Evolutionary conservation across 2,113 vertebrate species (phyloP).

Genomic region (Crotalus viridis): DNA sequence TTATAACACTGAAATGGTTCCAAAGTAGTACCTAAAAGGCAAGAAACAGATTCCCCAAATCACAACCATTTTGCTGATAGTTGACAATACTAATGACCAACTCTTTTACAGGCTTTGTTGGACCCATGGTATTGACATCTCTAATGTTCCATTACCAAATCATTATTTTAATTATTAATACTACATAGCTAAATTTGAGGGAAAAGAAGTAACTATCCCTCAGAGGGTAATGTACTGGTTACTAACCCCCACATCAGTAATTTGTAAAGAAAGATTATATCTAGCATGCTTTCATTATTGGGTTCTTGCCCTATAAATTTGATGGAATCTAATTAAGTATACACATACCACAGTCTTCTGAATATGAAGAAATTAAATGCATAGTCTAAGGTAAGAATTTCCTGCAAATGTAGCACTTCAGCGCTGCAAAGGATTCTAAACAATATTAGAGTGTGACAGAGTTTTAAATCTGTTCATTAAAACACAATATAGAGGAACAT

Average conservation of each 20-base stretch:
- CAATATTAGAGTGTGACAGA: constrained; percentile 49
- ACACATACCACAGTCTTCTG: constrained; percentile 34
- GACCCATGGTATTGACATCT: constrained; percentile 27
- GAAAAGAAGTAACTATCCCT: constrained; percentile 38
- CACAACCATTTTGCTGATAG: constrained; percentile 24
- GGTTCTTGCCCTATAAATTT: constrained; percentile 51
- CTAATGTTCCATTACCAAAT: neutral
- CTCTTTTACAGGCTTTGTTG: neutral
- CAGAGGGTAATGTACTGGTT: constrained; percentile 27
- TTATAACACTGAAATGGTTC: neutral
- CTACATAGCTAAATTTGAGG: constrained; percentile 31
- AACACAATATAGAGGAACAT: constrained; percentile 49
- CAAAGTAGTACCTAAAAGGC: neutral
- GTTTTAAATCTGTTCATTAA: constrained; percentile 48
- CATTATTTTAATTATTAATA: constrained; percentile 52
- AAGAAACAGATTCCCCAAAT: neutral
- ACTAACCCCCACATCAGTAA: constrained; percentile 27
- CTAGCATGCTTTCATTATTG: constrained; percentile 54
- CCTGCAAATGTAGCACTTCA: neutral
- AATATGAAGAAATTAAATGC: constrained; percentile 68
- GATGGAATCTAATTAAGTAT: constrained; percentile 69
- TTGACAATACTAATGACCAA: neutral
- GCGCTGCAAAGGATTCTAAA: constrained; percentile 25
- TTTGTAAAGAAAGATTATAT: constrained; percentile 47
- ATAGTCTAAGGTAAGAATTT: constrained; percentile 56